These are phyloP conservation scores for Uromys caudimaculatus DNA, from an alignment of 2,797 vertebrate genomes.

Conservation along the genomic window DNA sequence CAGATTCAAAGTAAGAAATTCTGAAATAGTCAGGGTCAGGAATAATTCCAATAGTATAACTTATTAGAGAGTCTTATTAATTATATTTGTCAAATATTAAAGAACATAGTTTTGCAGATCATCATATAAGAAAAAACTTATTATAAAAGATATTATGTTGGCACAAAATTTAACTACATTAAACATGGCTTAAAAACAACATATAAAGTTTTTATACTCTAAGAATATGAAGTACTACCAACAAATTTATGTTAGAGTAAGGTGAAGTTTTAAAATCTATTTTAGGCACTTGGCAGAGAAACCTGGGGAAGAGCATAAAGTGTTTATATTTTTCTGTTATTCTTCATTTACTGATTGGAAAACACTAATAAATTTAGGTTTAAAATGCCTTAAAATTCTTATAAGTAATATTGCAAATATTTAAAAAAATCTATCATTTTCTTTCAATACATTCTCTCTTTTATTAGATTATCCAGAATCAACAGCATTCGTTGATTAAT, in stretches of 20 bases:
- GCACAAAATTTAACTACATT: not conserved
- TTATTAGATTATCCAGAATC: not conserved
- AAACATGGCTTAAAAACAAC: not conserved
- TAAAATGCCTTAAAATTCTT: slow-evolving; percentile 29
- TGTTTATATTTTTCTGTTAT: not conserved
- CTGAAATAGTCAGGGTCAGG: not conserved
- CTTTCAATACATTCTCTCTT: not conserved
- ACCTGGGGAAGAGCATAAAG: not conserved
- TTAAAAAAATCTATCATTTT: not conserved
- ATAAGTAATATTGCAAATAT: not conserved
- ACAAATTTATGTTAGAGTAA: not conserved
- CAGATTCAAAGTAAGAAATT: slow-evolving; percentile 39
- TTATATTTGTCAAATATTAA: slow-evolving; percentile 11
- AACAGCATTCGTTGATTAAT: not conserved
- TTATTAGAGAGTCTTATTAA: not conserved
- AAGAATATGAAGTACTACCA: not conserved
- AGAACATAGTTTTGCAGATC: not conserved
- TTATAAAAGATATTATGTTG: not conserved
- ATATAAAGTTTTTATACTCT: not conserved
- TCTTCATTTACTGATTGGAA: not conserved
- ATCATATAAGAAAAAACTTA: not conserved
- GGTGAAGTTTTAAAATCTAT: not conserved
- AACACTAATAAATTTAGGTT: not conserved
- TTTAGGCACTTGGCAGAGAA: not conserved
- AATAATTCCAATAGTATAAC: not conserved